A percentile compares a stretch with the other conserved stretches of the same genome.
These are phyloP conservation scores for Lutraria rhynchaena DNA, from an alignment of 1,140 invertebrate species.

Conservation along the genomic window DNA sequence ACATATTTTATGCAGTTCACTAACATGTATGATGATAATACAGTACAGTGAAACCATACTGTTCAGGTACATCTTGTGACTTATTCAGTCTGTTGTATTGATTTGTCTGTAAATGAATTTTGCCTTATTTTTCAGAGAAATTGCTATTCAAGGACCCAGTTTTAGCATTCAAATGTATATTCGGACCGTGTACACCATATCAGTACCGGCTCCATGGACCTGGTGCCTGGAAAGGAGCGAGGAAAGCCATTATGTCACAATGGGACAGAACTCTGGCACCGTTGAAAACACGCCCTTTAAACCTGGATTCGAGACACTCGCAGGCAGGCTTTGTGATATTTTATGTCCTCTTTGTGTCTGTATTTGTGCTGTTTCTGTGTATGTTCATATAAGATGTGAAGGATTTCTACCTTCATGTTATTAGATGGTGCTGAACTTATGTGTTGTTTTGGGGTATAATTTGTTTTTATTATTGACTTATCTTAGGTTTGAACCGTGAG, in stretches of 20 bases:
- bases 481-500: too few species aligned
- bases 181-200: constrained; percentile 82
- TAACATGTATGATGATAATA: not conserved
- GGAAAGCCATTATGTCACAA: constrained; percentile 78
- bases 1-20: not conserved
- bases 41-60: not conserved
- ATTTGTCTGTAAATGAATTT: too few species aligned
- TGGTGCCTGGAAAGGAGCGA: constrained; percentile 81
- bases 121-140: constrained; percentile 47
- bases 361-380: constrained; percentile 29
- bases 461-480: too few species aligned
- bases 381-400: constrained; percentile 8
- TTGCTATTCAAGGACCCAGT: constrained; percentile 77
- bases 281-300: constrained; percentile 29
- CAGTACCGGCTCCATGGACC: constrained; percentile 83
- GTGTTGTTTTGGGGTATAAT: too few species aligned
- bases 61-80: not conserved
- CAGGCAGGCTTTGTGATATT: constrained; percentile 30
- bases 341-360: constrained; percentile 15
- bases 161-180: constrained; percentile 77
- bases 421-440: too few species aligned
- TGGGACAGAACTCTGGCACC: constrained; percentile 55
- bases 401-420: too few species aligned
- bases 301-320: not conserved
- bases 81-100: not conserved